Evolutionary conservation across 2,113 vertebrate genomes (phyloP), one percentile per base, ranked within the genome.

Genomic region (Neodontobutis hainanensis): DNA sequence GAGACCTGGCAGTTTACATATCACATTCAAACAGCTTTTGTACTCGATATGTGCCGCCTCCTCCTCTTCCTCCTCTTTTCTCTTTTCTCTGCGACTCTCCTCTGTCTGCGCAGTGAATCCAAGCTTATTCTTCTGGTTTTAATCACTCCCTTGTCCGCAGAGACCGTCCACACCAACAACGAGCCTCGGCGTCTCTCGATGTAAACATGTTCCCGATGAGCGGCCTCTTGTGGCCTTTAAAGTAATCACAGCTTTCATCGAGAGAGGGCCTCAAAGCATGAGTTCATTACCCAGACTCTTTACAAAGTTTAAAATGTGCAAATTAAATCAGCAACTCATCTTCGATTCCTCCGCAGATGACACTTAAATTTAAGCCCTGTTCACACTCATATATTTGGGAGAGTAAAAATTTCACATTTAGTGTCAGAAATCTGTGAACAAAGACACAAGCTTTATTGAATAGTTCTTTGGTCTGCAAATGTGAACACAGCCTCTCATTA

Each of bases 21-120:
- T 89, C 82, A 85, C 85, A 83, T 87, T 84, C 80, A 89, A 85
- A 86, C 83, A 85, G 83, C 73, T 85, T 86, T 75, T 83, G 70
- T 82, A 70, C 79, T 85, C 75, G 59, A 64, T 85, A 78, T 86
- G 75, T 81, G 77, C 71, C 85, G 65, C 76, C 81, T 78, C 70
- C 77, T 65, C 78, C 63, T 74, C 34, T 66, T 63, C 68, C 50
- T 19, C 27, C 51, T 38, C 35, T 11, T 14, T 11, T 35, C 27
- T 67, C 15, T 70, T 64, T 58, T 19, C 50, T 8, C 50, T 38
- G 9, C 11, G 14, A 36, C 35, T 50, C 63, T 57, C 63, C 49
- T 15, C 57, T 27, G 19, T 59, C 53, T 61, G 53, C 14, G 52
- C 14, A 64, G 45, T 63, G 70, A 77, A 65, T 73, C 73, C 57